A percentile compares a stretch with the other conserved stretches of the same genome.
Evolutionary conservation across 2,113 vertebrate genomes (phyloP).

Genomic region (Thinocorus orbignyianus): DNA sequence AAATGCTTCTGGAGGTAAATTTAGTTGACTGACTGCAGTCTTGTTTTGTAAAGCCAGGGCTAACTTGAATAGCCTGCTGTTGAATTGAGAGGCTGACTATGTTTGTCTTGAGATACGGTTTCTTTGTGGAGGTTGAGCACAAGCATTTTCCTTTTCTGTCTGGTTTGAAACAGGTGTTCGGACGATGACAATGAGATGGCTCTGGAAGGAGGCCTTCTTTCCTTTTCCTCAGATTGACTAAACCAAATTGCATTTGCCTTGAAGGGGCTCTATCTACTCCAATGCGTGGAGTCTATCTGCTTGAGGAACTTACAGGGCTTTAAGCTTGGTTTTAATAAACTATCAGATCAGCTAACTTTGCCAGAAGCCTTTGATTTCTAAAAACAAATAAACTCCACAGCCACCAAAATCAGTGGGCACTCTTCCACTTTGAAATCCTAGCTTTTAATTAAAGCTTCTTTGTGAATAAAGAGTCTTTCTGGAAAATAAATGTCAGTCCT

Average conservation of each 20-base stretch:
- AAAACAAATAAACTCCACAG: neutral
- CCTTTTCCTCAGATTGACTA: neutral
- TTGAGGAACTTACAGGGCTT: neutral
- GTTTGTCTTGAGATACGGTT: neutral
- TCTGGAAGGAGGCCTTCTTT: neutral
- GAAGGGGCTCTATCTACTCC: neutral
- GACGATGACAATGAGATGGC: neutral
- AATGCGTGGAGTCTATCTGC: neutral
- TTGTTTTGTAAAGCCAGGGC: neutral
- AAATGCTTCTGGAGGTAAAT: neutral
- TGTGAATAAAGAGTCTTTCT: neutral
- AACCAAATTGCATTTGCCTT: neutral
- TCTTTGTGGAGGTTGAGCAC: neutral
- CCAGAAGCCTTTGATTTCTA: neutral
- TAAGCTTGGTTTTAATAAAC: neutral
- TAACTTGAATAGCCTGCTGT: neutral
- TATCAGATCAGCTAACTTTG: neutral
- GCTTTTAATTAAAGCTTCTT: neutral
- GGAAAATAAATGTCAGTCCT: neutral
- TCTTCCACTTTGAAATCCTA: neutral
- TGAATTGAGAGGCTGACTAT: neutral
- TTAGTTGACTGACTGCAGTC: neutral
- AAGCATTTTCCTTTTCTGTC: neutral
- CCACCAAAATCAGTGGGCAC: neutral
- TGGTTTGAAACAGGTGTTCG: neutral